Evolutionary conservation across 2,797 vertebrate species (phyloP), one percentile per base, ranked within the genome.

Genomic region (Diglossa cyanea): DNA sequence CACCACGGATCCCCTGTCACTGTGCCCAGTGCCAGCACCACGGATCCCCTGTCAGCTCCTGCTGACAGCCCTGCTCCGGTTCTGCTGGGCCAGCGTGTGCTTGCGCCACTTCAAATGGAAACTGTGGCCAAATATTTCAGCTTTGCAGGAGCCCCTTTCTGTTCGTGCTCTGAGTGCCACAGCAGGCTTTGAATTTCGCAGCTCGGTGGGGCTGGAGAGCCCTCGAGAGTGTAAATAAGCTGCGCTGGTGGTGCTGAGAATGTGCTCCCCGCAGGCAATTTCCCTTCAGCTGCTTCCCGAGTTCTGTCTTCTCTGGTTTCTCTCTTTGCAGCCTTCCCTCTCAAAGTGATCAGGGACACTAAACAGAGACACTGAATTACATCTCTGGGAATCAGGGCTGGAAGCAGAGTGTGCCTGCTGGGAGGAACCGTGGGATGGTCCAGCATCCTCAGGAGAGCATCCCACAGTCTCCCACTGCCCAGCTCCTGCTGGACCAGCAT

Each of bases 121-220:
- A 55, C 25, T 8, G 60, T n/a, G 93, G 79, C 74, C 63, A 82
- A 87, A 82, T 60, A 79, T 67, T 85, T 70, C 90, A 40, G 88
- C 88, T 76, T 63, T 10, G 17, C 55, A 63, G 74, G 39, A 96
- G 6, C 82, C 75, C 73, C 68, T 67, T 54, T 86, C 85, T 83
- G 78, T 60, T 86, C 35, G 2, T 31, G 76, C 65, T 80, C 75
- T 4, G 78, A 35, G 68, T 7, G 40, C 47, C 10, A 6, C 11
- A 2, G 79, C 8, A 0, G 31, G 88, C 92, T 95, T 81, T 86
- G 95, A 57, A 54, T 94, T 54, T 72, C 44, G 5, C 79, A 81
- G 93, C 75, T 94, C 90, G 16, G 5, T 31, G 75, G 65, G 87
- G 65, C 81, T 93, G 89, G 63, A 93, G 95, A 83, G 93, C 94